Evolutionary conservation across 2,113 vertebrate species (phyloP), one percentile per base, ranked within the genome.

Genomic region (Oncorhynchus keta): DNA sequence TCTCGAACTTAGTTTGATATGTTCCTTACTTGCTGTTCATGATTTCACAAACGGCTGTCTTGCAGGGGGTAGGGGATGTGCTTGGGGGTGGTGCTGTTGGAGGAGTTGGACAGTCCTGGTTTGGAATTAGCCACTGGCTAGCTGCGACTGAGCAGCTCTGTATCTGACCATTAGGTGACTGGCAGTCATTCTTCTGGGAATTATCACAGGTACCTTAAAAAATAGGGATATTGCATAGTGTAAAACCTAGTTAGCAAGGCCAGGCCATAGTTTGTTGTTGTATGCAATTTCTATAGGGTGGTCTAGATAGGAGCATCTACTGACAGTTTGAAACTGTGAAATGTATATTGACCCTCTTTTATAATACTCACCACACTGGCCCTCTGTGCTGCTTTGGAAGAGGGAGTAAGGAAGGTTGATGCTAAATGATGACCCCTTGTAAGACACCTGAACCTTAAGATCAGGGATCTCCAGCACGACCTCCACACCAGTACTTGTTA

Each of bases 131-230:
- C 96, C 97, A 98, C 75, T 92, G 71, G 14, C 73, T 14, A 4
- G 95, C 91, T 89, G 95, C 93, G 2, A 84, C 30, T 0, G 91
- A 83, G 82, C 96, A 98, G 48, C 81, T 59, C 2, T 84, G 90
- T 3, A 93, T 74, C 76, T 22, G 94, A 87, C 89, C 91, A 2
- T 90, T 95, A 24, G 91, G 91, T 74, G 78, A 80, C 48, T 94
- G 94, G n/a, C 97, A 98, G 48, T 97, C 97, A 0, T 98, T 97
- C 61, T 0, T 28, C 75, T 35, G 73, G 26, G 91, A 81, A 11
- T 97, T 96, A 73, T 95, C 95, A 83, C 97, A 98, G 1, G 94
- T 96, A 5, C 97, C 97, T 98, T 84, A 24, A 75, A 74, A 24
- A 3, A 13, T 22, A 6, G 1, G 6, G 6, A 64, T 55, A 5